phyloP scores from a whole-genome alignment of 2,113 vertebrate species.

The Tautogolabrus adspersus region DNA sequence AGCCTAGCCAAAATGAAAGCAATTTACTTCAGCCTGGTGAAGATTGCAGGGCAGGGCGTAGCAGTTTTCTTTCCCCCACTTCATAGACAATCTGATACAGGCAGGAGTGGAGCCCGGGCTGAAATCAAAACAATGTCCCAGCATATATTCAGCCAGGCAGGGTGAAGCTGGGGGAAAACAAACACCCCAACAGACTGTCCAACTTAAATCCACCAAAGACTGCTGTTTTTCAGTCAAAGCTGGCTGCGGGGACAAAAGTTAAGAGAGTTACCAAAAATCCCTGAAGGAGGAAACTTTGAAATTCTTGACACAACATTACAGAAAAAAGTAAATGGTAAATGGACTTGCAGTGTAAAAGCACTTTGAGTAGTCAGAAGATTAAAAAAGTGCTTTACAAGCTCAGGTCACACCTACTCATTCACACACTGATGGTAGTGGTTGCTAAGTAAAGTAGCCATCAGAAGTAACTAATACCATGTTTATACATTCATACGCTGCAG shows the following conservation, averaged over 20 bases:
- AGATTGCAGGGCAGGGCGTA: slow-evolving; percentile 79
- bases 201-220: slow-evolving; percentile 42
- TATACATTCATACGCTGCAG: too few relatives aligned
- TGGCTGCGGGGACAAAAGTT: slow-evolving; percentile 11
- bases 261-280: slow-evolving; percentile 26
- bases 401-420: too few relatives aligned
- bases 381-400: too few relatives aligned
- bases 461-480: too few relatives aligned
- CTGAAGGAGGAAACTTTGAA: neutral
- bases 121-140: slow-evolving; percentile 77
- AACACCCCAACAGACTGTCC: slow-evolving; percentile 51
- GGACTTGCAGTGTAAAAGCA: too few relatives aligned
- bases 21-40: slow-evolving; percentile 82
- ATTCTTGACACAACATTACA: neutral
- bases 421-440: too few relatives aligned
- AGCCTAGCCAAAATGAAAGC: slow-evolving; percentile 84
- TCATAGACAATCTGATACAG: slow-evolving; percentile 71
- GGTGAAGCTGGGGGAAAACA: slow-evolving; percentile 62
- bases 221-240: slow-evolving; percentile 33
- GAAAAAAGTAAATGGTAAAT: too few relatives aligned
- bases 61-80: slow-evolving; percentile 70
- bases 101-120: slow-evolving; percentile 42
- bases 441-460: too few relatives aligned
- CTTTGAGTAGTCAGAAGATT: too few relatives aligned
- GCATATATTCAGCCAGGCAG: slow-evolving; percentile 57